Evolutionary conservation across 2,888 invertebrate species (phyloP).

Genomic region (Acrocyrtus sp.): DNA sequence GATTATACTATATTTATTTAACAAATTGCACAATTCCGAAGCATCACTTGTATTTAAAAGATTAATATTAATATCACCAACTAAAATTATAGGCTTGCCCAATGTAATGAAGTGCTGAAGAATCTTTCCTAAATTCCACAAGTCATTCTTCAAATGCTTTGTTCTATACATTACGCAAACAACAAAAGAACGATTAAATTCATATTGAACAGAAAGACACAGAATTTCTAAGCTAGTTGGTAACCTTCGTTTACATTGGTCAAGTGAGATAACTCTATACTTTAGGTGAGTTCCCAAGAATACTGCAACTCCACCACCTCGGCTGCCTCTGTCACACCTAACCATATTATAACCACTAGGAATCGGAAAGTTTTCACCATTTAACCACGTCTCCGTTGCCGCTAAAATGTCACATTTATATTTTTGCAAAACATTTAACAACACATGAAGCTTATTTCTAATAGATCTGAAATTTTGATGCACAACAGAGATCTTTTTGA

Average conservation of each 20-base stretch:
- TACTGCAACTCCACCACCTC: constrained; percentile 7
- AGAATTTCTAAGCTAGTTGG: not conserved
- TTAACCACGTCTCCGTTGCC: not conserved
- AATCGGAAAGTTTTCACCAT: not conserved
- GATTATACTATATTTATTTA: not conserved
- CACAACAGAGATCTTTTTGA: too few relatives aligned
- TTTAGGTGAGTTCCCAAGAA: not conserved
- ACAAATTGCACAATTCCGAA: not conserved
- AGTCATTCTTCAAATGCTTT: not conserved
- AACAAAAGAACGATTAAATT: not conserved
- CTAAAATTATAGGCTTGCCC: not conserved
- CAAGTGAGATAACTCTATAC: not conserved
- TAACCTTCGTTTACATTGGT: not conserved
- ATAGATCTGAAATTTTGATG: too few relatives aligned
- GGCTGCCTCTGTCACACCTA: not conserved
- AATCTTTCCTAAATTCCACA: not conserved
- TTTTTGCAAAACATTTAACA: too few relatives aligned
- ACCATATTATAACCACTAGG: not conserved
- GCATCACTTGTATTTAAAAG: not conserved
- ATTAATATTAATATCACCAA: not conserved
- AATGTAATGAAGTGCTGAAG: not conserved
- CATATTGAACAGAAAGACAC: not conserved
- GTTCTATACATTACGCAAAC: not conserved
- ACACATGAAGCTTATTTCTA: too few relatives aligned
- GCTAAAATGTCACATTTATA: too few relatives aligned